phyloP scores from a whole-genome alignment of 30 jellyfish, hydroid and myxozoan species.

The Pelagia noctiluca region DNA sequence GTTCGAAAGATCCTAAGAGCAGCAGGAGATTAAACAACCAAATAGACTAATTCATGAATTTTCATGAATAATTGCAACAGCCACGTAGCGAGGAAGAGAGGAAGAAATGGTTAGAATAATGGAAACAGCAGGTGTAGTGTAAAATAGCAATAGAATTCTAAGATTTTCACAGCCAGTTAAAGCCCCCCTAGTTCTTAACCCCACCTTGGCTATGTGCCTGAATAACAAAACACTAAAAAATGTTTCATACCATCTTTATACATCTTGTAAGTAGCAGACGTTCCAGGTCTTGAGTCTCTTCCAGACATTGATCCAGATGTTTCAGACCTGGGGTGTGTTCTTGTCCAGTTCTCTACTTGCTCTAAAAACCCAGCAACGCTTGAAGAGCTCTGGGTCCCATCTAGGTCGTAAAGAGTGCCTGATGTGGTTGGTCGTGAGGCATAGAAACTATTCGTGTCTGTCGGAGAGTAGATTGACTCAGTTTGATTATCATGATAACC shows the following conservation, averaged over 20 bases:
- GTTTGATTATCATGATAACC: conserved; percentile 1
- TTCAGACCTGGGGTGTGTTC: conserved; percentile 71
- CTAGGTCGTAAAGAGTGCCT: conserved; percentile 68
- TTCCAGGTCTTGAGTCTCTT: conserved; percentile 67
- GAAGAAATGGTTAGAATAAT: not conserved
- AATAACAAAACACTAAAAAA: not conserved
- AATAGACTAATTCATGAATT: no score
- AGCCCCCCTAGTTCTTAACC: not conserved
- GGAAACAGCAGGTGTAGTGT: no score
- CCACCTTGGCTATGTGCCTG: not conserved
- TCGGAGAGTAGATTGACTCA: conserved; percentile 13
- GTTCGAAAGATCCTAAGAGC: no score
- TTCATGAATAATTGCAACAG: no score
- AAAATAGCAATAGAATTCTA: not conserved
- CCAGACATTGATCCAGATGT: conserved; percentile 55
- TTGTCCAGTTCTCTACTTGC: conserved; percentile 75
- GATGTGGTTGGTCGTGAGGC: conserved; percentile 82
- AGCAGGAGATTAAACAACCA: no score
- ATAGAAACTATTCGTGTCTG: conserved; percentile 57
- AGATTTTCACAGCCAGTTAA: not conserved
- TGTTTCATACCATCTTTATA: conserved; percentile 55
- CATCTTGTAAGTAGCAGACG: conserved; percentile 52
- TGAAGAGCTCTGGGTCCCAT: conserved; percentile 70
- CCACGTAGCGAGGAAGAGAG: no score
- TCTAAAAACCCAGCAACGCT: conserved; percentile 81